phyloP scores from a whole-genome alignment of 1,140 invertebrate species.

The Venustaconcha ellipsiformis region DNA sequence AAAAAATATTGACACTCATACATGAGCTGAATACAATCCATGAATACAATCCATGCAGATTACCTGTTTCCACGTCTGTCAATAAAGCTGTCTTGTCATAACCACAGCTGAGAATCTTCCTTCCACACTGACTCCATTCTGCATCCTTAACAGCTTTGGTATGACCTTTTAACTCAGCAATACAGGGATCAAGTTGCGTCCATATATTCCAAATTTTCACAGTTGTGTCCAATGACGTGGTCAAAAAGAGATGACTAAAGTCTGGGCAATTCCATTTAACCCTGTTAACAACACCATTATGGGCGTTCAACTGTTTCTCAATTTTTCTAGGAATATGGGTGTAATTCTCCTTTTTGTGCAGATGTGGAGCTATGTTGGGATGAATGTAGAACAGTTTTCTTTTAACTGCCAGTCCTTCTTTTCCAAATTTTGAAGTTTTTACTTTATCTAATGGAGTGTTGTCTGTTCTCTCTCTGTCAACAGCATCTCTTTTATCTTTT shows the following conservation, averaged over 20 bases:
- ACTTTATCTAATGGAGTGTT: no score
- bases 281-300: conserved; percentile 49
- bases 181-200: conserved; percentile 43
- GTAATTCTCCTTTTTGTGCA: conserved; percentile 26
- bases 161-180: conserved; percentile 44
- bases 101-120: conserved; percentile 51
- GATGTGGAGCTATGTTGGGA: conserved; percentile 48
- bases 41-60: background rate
- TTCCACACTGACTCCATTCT: conserved; percentile 54
- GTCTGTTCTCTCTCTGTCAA: no score
- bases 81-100: conserved; percentile 57
- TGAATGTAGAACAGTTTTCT: conserved; percentile 54
- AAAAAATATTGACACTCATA: background rate
- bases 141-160: conserved; percentile 60
- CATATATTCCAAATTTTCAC: conserved; percentile 65
- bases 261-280: conserved; percentile 56
- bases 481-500: background rate
- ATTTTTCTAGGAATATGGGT: conserved; percentile 34
- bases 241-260: conserved; percentile 67
- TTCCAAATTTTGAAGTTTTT: no score
- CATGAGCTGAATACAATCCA: background rate
- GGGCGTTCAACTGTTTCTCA: conserved; percentile 34
- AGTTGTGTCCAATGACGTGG: conserved; percentile 60
- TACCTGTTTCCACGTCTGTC: conserved; percentile 62
- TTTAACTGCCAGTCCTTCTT: background rate